Base-by-base conservation (phyloP, 2,113 vertebrate genomes). In the Erpornis zantholeuca region DNA sequence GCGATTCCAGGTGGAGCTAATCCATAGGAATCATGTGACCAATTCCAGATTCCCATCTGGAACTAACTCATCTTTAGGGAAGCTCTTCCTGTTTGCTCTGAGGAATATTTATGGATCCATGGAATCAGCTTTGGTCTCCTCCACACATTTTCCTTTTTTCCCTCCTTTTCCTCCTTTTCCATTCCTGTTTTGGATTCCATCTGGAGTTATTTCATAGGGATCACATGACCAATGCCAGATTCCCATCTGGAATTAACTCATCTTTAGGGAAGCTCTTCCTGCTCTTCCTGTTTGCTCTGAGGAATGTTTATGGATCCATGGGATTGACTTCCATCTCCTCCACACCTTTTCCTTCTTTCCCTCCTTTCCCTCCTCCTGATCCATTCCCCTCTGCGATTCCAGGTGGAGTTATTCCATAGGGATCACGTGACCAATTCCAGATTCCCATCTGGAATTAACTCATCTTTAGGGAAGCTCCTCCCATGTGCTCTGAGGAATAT, bases 21-120 rank as follows among this genome's bases (percentile, higher is more conserved):
- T 99, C n/a, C 98, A 99, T 6, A 97, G 99, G 95, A 99, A 99
- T 95, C 99, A 99, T 1, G 98, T 99, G 77, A 99, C 99, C 29
- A 99, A 99, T 38, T 38, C 38, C 38, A 38, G 38, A 42, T 44
- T 44, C 44, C 69, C 75, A 50, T 52, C 90, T 33, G 42, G 61
- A 50, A 47, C 75, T 40, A 45, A 85, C 42, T 25, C 10, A 18
- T 12, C 6, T 45, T 68, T 45, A 71, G 78, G 70, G 91, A 94
- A 83, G 31, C 54, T 15, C 82, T 93, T 88, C 20, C 11, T 45
- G n/a, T 86, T 77, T 42, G 11, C 40, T 42, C 40, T 42, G 40
- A 42, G 40, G 40, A 42, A 42, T 42, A 42, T 42, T 42, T 42
- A 42, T 6, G 40, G 40, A 42, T 42, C 40, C 40, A 42, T 11